Percentiles rank a stretch among this genome's conserved stretches.
phyloP scores from a whole-genome alignment of 2,888 invertebrate genomes.

The Limnephilus marmoratus region DNA sequence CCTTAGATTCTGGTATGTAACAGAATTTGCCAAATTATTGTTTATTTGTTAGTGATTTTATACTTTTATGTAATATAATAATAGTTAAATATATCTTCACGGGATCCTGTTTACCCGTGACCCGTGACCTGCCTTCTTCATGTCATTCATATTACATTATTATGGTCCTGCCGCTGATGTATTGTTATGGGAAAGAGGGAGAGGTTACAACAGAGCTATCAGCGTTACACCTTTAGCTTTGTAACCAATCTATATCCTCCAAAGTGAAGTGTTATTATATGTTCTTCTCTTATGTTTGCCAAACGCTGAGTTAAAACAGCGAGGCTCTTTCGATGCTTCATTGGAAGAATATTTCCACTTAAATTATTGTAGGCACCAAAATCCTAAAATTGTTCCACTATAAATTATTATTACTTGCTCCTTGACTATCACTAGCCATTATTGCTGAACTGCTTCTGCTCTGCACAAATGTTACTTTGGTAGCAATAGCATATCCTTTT shows the following conservation, averaged over 20 bases:
- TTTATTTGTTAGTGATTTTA: conserved; percentile 38
- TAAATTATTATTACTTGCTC: background rate
- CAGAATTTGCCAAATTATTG: conserved; percentile 35
- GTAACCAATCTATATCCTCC: background rate
- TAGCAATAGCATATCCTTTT: background rate
- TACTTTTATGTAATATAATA: conserved; percentile 41
- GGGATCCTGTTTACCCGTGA: background rate
- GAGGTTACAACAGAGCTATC: background rate
- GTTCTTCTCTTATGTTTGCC: background rate
- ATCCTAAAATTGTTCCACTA: background rate
- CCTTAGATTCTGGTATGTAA: conserved; percentile 22
- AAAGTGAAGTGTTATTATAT: background rate
- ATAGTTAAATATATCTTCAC: background rate
- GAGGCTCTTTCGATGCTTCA: background rate
- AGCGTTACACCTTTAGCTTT: background rate
- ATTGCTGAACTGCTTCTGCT: conserved; percentile 2
- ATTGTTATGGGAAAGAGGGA: background rate
- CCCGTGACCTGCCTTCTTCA: background rate
- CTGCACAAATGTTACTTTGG: background rate
- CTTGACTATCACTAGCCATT: background rate
- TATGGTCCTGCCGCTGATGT: background rate
- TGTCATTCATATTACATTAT: background rate
- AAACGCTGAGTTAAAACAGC: background rate
- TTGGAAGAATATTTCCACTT: background rate
- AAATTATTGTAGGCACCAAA: conserved; percentile 2